A percentile compares a stretch with the other conserved stretches of the same genome.
Evolutionary conservation across 2,113 vertebrate genomes (phyloP).

Genomic region (Argyrosomus japonicus): DNA sequence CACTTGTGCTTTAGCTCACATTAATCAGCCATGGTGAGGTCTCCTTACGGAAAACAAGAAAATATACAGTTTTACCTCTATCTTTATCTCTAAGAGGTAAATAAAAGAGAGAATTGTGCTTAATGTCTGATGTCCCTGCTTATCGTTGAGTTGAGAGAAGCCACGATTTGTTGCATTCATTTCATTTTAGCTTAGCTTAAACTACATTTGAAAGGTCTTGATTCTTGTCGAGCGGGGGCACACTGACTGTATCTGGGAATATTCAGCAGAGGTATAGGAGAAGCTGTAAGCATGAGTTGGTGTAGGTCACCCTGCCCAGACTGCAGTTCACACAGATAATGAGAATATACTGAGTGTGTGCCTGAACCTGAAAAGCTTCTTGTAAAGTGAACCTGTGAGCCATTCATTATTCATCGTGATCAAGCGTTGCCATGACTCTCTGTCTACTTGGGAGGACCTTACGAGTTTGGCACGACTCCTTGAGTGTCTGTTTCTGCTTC

Average conservation of each 20-base stretch:
- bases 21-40: background rate
- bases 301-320: conserved; percentile 43
- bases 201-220: background rate
- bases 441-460: conserved; percentile 73
- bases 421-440: conserved; percentile 79
- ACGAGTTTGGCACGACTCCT: conserved; percentile 69
- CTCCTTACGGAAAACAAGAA: background rate
- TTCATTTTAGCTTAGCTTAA: background rate
- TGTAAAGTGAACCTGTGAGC: conserved; percentile 81
- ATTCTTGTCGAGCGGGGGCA: conserved; percentile 4
- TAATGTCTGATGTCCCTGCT: background rate
- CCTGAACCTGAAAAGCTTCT: conserved; percentile 77
- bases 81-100: background rate
- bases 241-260: conserved; percentile 31
- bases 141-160: background rate
- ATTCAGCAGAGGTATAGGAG: conserved; percentile 17
- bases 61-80: background rate
- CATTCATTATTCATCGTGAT: conserved; percentile 82
- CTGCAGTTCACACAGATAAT: conserved; percentile 60
- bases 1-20: background rate
- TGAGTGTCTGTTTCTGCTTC: conserved; percentile 58
- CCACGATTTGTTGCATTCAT: background rate
- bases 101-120: background rate
- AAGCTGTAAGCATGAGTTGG: conserved; percentile 24
- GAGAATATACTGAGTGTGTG: conserved; percentile 66